Base-by-base conservation (phyloP, 2,888 invertebrate genomes). In the Harpalus rufipes region DNA sequence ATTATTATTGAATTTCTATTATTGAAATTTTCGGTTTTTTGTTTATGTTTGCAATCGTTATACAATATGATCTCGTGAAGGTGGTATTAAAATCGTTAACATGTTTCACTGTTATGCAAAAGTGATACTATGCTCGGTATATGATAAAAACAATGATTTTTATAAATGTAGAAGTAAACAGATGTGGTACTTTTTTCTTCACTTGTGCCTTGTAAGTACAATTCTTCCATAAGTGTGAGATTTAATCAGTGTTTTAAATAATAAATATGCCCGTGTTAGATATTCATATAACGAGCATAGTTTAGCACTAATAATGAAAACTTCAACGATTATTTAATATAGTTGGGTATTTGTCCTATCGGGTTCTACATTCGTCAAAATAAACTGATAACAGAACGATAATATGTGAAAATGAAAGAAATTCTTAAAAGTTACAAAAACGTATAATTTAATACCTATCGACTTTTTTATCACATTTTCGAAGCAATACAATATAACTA, bases 131-230 rank as follows among this genome's bases (percentile, higher is more conserved):
- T 82, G 68, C 59, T 56, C 58, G 39, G 6, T 81, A n/a, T 72
- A 65, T 68, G 8, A 8, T 21, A 25, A 51, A 65, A 81, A 65
- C 63, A 21, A 81, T 7, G 10, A 51, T 51, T 61, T 59, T 61
- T n/a, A 39, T 16, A 65, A 63, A 65, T 44, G 39, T 81, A n/a
- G 59, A 74, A 63, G 41, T 32, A 59, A 61, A 61, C 41, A 72
- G 68, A 82, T 32, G 25, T 56, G 58, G 68, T 58, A 58, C 51
- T 80, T 80, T 79, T 80, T 82, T 82, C 82, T 82, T 82, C 82
- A 82, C 82, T 82, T 82, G 82, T 82, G 82, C 82, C 82, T 82
- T 82, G 82, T 74, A 61, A 41, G 80, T 80, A 80, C 80, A 80
- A 61, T 63, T 80, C 80, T 80, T 80, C 61, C 80, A 80, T 32